Evolutionary conservation across 2,113 vertebrate genomes (phyloP).

Genomic region (Corydoras maculifer): DNA sequence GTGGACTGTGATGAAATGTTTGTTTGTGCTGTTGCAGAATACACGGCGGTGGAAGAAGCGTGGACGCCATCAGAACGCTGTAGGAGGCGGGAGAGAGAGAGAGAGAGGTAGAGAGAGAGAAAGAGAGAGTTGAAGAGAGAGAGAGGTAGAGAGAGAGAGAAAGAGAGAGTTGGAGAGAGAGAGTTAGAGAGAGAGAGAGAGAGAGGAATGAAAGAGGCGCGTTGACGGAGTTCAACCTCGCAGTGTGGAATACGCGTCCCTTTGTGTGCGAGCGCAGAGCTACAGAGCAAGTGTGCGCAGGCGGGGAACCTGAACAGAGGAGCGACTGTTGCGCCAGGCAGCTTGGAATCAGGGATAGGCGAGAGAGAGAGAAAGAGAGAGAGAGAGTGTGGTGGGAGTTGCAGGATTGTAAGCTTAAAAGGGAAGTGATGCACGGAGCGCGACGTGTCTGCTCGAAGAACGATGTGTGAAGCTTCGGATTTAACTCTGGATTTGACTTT

Average conservation of each 20-base stretch:
- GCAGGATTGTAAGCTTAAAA: constrained; percentile 35
- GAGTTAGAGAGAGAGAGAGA: too few species aligned
- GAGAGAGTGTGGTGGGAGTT: constrained; percentile 41
- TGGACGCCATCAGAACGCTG: neutral
- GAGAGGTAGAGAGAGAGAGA: too few species aligned
- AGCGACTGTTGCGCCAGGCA: constrained; percentile 39
- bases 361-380: constrained; percentile 12
- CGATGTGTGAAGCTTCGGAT: neutral
- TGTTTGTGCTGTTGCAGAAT: too few species aligned
- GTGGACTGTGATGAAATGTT: too few species aligned
- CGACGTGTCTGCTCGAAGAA: neutral
- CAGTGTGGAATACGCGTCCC: constrained; percentile 29
- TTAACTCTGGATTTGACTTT: constrained; percentile 34
- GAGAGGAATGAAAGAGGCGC: constrained; percentile 27
- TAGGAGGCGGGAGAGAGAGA: too few species aligned
- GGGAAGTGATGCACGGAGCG: constrained; percentile 20
- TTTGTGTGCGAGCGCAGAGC: constrained; percentile 16
- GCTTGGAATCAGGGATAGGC: constrained; percentile 36
- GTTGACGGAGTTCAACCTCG: too few species aligned
- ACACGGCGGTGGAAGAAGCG: too few species aligned
- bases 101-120: too few species aligned
- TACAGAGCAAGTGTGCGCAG: constrained; percentile 33
- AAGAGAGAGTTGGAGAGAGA: too few species aligned
- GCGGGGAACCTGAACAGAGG: constrained; percentile 40
- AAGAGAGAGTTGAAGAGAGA: too few species aligned